Conservation (phyloP, 2,113 vertebrate species). For the Anarhynchus alexandrinus region DNA sequence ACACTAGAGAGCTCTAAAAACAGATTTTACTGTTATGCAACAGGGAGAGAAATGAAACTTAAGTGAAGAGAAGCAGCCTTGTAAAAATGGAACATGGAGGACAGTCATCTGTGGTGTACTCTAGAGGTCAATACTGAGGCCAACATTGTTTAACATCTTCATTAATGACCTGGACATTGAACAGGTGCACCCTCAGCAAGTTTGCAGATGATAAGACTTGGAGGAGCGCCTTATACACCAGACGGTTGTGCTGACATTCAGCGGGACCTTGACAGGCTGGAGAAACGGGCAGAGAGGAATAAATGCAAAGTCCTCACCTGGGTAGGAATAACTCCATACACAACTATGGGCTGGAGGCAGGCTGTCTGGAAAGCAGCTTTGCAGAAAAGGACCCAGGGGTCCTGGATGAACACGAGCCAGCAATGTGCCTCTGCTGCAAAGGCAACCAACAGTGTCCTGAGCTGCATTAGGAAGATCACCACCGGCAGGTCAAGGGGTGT, state of each 20-base stretch:
- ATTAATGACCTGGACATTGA: neutral
- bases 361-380: neutral
- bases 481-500: accelerated
- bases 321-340: neutral
- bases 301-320: neutral
- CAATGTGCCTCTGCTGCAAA: neutral
- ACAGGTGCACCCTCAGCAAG: neutral
- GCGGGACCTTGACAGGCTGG: neutral
- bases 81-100: neutral
- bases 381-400: neutral
- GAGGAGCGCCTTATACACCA: neutral
- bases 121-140: neutral
- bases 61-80: neutral
- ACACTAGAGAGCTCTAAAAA: neutral
- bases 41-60: neutral
- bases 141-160: neutral
- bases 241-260: neutral
- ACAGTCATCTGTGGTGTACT: neutral
- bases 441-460: neutral
- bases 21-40: neutral
- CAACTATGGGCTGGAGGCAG: neutral
- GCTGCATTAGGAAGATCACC: neutral
- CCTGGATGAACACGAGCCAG: accelerated
- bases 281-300: neutral
- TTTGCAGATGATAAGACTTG: neutral